phyloP scores from a whole-genome alignment of 2,113 vertebrate species.

The Rana temporaria region DNA sequence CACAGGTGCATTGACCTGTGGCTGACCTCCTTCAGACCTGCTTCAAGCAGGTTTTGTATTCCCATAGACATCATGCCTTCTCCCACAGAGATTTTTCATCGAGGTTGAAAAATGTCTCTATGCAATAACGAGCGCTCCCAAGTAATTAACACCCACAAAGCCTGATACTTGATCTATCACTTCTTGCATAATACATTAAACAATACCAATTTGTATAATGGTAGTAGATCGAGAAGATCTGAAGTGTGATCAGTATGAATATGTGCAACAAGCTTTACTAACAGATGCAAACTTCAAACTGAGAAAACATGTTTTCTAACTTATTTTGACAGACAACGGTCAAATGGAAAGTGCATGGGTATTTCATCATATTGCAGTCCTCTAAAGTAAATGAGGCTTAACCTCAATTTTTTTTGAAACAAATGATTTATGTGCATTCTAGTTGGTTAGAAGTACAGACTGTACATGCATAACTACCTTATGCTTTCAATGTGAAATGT shows the following conservation, averaged over 20 bases:
- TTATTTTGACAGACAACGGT: slow-evolving; percentile 11
- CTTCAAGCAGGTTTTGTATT: no score
- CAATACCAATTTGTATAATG: slow-evolving; percentile 15
- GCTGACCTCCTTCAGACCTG: no score
- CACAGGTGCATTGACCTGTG: no score
- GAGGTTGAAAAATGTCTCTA: no score
- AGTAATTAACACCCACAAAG: no score
- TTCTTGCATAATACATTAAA: neutral
- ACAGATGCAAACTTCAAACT: slow-evolving; percentile 30
- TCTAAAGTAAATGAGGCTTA: slow-evolving; percentile 30
- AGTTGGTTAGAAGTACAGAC: neutral
- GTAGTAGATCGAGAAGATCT: neutral
- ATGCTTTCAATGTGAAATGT: neutral
- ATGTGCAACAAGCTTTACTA: slow-evolving; percentile 7
- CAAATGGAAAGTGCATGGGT: slow-evolving; percentile 1
- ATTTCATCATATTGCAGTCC: slow-evolving; percentile 20
- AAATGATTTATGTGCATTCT: slow-evolving; percentile 37
- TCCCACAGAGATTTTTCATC: no score
- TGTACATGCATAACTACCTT: neutral
- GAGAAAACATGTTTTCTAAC: slow-evolving; percentile 18
- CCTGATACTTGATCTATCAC: no score
- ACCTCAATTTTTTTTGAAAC: slow-evolving; percentile 23
- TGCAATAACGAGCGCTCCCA: no score
- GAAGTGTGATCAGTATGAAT: slow-evolving; percentile 25
- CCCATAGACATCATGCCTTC: no score